Base-by-base conservation (phyloP, 1,140 invertebrate genomes). In the Littorina saxatilis region DNA sequence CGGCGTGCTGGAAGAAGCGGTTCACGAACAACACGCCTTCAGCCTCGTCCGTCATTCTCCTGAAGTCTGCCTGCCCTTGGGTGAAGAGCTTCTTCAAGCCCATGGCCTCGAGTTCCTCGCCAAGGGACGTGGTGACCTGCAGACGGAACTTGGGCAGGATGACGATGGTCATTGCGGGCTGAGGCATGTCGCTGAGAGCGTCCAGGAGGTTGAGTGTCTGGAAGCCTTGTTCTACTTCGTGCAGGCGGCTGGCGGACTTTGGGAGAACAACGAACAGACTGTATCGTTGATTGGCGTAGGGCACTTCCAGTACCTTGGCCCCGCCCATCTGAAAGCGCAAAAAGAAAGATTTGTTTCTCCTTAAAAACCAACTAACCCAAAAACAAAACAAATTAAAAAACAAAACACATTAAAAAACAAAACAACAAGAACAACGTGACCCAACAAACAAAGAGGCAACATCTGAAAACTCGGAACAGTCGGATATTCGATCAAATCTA, bases 61-160 rank as follows among this genome's bases (percentile, higher is more conserved):
- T 15, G 27, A 78, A 58, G 55, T 78, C 55, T 11, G 76, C 76
- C 13, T 78, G 32, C 20, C 58, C 20, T 13, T 39, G 27, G 35
- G 17, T 23, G 37, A 78, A 78, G 17, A 78, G 37, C 29, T 29
- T 58, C 3, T n/a, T 20, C 20, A 58, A 37, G 35, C 76, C 76
- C 32, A 63, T 23, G 2, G 55, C n/a, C 55, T 43, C 9, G 37
- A 78, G 55, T 17, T 32, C 37, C n/a, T 20, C 5, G 1, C 40
- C 40, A 23, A 78, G 76, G 20, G 76, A 78, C 55, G 11, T 15
- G 15, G 55, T 63, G 52, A 37, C 15, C 43, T 27, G 52, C 15
- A 78, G 35, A 9, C 32, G 35, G 55, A 78, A 78, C 37, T 66
- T 63, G 58, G 76, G 76, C 55, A 78, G 52, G 35, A 78, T 32